These are phyloP conservation scores for Pissodes strobi DNA, from an alignment of 1,140 invertebrate species.

Conservation along the genomic window DNA sequence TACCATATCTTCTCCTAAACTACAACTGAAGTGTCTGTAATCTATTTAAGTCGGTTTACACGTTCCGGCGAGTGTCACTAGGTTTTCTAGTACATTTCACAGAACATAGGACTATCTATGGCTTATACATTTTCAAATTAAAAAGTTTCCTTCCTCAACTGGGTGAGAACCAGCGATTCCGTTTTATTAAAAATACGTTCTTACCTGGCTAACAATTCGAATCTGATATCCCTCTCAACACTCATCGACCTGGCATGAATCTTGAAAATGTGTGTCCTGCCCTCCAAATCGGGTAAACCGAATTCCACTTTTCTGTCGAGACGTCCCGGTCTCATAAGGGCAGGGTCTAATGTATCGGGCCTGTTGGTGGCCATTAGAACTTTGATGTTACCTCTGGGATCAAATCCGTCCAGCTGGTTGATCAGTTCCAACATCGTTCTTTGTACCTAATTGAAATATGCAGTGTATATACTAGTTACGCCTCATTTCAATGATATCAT, in stretches of 20 bases:
- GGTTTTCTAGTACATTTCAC: too few species aligned
- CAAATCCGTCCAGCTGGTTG: slow-evolving; percentile 97
- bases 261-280: slow-evolving; percentile 96
- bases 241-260: slow-evolving; percentile 99
- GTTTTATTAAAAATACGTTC: slow-evolving; percentile 27
- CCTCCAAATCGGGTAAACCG: slow-evolving; percentile 94
- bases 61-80: too few species aligned
- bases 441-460: slow-evolving; percentile 78
- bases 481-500: too few species aligned
- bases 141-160: too few species aligned
- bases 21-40: too few species aligned
- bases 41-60: too few species aligned
- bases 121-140: too few species aligned
- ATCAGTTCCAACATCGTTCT: slow-evolving; percentile 99
- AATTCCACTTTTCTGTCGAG: slow-evolving; percentile 99
- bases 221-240: slow-evolving; percentile 97
- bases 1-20: too few species aligned
- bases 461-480: too few species aligned
- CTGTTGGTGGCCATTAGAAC: slow-evolving; percentile 99
- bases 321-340: slow-evolving; percentile 95
- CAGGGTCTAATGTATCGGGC: slow-evolving; percentile 98
- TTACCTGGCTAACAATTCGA: slow-evolving; percentile 88
- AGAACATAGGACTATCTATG: too few species aligned
- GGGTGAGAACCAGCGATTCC: too few species aligned
- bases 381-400: slow-evolving; percentile 99